Percentiles rank a stretch among this genome's conserved stretches.
phyloP scores from a whole-genome alignment of 2,888 invertebrate genomes.

The Leptura quadrifasciata region DNA sequence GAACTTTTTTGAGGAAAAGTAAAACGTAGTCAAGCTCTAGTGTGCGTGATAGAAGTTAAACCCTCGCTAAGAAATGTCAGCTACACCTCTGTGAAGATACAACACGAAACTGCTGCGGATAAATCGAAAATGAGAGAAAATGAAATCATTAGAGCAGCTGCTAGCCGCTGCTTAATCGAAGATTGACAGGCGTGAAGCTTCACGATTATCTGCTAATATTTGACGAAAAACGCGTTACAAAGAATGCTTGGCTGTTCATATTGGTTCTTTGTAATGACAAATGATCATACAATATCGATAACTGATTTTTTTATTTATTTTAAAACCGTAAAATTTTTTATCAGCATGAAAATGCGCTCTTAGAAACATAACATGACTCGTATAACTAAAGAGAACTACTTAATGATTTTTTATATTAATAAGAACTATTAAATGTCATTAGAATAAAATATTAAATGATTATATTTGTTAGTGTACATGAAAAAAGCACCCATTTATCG shows the following conservation, averaged over 20 bases:
- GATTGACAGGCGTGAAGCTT: slow-evolving; percentile 67
- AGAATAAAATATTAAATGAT: too few species aligned
- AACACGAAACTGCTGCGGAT: slow-evolving; percentile 32
- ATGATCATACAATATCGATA: slow-evolving; percentile 22
- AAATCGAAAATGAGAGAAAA: slow-evolving; percentile 49
- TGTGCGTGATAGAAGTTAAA: not conserved
- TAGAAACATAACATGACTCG: too few species aligned
- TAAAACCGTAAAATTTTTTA: slow-evolving; percentile 1
- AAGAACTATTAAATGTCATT: too few species aligned
- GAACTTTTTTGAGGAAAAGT: too few species aligned
- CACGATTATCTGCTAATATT: slow-evolving; percentile 64
- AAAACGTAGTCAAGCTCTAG: too few species aligned
- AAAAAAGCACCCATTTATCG: too few species aligned
- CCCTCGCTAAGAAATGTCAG: too few species aligned
- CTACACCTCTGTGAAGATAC: slow-evolving; percentile 40
- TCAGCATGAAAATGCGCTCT: not conserved
- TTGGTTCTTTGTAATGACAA: slow-evolving; percentile 29
- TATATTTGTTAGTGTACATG: too few species aligned
- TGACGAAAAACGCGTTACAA: slow-evolving; percentile 51
- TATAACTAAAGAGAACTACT: too few species aligned
- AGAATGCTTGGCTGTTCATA: slow-evolving; percentile 17
- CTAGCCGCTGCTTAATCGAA: slow-evolving; percentile 61
- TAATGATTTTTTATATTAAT: too few species aligned
- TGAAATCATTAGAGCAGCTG: slow-evolving; percentile 62
- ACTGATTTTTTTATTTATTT: slow-evolving; percentile 19